Evolutionary conservation across 2,888 invertebrate species (phyloP).

Genomic region (Tetragnatha montana): DNA sequence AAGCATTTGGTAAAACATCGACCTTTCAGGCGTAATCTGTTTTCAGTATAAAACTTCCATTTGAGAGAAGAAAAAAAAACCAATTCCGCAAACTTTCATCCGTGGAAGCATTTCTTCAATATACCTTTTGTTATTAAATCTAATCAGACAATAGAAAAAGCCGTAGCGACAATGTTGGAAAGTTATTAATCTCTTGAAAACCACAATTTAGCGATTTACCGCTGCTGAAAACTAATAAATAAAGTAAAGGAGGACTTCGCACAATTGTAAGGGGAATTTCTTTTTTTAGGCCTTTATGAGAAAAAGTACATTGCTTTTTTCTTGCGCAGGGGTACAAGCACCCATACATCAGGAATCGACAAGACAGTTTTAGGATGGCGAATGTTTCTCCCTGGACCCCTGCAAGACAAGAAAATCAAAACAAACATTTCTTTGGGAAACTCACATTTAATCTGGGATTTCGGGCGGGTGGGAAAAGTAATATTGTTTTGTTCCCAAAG

Average conservation of each 20-base stretch:
- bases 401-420: constrained; percentile 51
- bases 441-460: constrained; percentile 68
- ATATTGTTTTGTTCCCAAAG: constrained; percentile 64
- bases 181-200: constrained; percentile 71
- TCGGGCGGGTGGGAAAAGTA: constrained; percentile 61
- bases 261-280: constrained; percentile 13
- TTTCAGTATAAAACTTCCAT: constrained; percentile 56
- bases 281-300: constrained; percentile 60
- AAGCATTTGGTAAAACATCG: constrained; percentile 8
- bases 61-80: constrained; percentile 27
- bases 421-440: constrained; percentile 54
- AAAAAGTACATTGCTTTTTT: constrained; percentile 42
- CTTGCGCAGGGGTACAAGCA: constrained; percentile 46
- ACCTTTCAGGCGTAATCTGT: constrained; percentile 30
- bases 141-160: constrained; percentile 23
- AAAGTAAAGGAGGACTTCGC: constrained; percentile 53
- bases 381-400: constrained; percentile 54
- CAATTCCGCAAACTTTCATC: constrained; percentile 49
- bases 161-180: constrained; percentile 22
- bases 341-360: constrained; percentile 63
- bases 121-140: constrained; percentile 50
- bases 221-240: constrained; percentile 65
- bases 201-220: constrained; percentile 70
- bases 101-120: constrained; percentile 27
- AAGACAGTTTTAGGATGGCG: constrained; percentile 66